These are phyloP conservation scores for Hippocampus barbouri DNA, from an alignment of 2,113 vertebrate species.

Conservation along the genomic window DNA sequence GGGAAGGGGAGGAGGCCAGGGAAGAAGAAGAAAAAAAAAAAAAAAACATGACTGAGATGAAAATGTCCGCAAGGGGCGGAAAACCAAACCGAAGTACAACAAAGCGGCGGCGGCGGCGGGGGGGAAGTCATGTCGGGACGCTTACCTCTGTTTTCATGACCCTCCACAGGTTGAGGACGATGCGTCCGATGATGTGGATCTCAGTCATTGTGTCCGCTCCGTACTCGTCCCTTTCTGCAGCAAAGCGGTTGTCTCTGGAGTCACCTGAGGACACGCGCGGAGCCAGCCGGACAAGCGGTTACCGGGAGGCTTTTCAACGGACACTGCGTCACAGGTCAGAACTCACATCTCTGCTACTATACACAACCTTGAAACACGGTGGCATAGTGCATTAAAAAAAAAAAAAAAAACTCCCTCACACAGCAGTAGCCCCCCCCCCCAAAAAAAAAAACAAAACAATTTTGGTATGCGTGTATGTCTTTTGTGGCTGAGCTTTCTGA, in stretches of 20 bases:
- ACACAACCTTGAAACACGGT: neutral
- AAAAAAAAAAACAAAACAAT: too few species aligned
- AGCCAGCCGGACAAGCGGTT: conserved; percentile 30
- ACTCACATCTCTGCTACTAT: neutral
- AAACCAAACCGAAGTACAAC: neutral
- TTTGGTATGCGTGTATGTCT: too few species aligned
- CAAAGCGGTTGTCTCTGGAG: conserved; percentile 85
- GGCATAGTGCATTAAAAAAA: too few species aligned
- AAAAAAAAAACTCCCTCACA: too few species aligned
- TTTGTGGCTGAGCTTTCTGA: too few species aligned
- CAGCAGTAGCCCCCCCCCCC: too few species aligned
- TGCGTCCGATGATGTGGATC: conserved; percentile 88
- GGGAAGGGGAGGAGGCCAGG: conserved; percentile 3
- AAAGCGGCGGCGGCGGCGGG: neutral
- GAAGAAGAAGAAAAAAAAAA: neutral
- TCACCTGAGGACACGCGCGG: conserved; percentile 75
- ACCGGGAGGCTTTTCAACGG: conserved; percentile 1
- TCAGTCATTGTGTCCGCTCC: conserved; percentile 92
- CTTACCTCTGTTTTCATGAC: conserved; percentile 95
- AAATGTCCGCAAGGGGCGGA: neutral
- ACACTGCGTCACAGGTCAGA: neutral
- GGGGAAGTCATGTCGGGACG: conserved; percentile 13
- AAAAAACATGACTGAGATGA: neutral
- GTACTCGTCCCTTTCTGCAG: conserved; percentile 87
- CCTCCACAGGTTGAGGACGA: conserved; percentile 93